Base-by-base conservation (phyloP, 2,113 vertebrate genomes). In the Lota lota region DNA sequence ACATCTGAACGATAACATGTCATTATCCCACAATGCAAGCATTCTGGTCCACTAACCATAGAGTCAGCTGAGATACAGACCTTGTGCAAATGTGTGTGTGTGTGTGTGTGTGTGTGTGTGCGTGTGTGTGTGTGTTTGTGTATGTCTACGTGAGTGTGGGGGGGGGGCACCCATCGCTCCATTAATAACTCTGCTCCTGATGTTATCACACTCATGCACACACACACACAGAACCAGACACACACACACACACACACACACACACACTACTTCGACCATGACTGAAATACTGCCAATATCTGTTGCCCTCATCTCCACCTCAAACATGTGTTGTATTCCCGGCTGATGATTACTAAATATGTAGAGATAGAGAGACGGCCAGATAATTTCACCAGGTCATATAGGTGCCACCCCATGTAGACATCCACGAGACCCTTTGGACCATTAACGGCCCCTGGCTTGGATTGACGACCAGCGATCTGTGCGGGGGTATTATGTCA, bases 351-450 rank as follows among this genome's bases (percentile, higher is more conserved):
- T 22, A 20, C 68, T 75, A 79, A 81, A 74, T 71, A 78, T 78
- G 70, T 84, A 61, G 51, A 63, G 66, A 65, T 28, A 66, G 61
- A 70, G 51, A 76, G 70, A 69, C 50, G 36, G 63, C 64, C 50
- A 78, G 75, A 56, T 72, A 77, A 71, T 66, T 75, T 28, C 63
- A 61, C 17, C 1, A 4, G 80, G 80, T 88, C 72, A 66, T 22
- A 24, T 61, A 75, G 64, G 70, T 77, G 62, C 67, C 68, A 66
- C 50, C 66, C 79, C 74, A 71, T 70, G 68, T 73, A 80, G 80
- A 82, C 79, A 79, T 83, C 73, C 76, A 62, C 22, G 64, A 63
- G 68, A 74, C 80, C 59, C 33, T 83, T 79, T 82, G 66, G 75
- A 79, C 68, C 56, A 17, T 18, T 81, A 79, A 59, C 73, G 59